These are phyloP conservation scores for Conopomorpha cramerella DNA, from an alignment of 1,140 invertebrate species.

Conservation along the genomic window DNA sequence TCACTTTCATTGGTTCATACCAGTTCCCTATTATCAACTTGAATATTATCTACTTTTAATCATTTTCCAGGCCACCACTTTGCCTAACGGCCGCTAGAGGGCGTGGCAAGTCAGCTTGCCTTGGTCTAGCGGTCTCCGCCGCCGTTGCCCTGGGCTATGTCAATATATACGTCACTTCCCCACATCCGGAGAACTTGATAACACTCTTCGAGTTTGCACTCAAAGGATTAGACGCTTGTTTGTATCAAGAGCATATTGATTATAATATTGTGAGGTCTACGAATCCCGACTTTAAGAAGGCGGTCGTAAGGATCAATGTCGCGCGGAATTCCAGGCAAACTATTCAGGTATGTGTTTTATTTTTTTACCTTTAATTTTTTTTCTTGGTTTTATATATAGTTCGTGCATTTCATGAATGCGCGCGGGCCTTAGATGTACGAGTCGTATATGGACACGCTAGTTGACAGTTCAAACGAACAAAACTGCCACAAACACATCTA, in stretches of 20 bases:
- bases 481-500: too few relatives aligned
- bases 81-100: constrained; percentile 96
- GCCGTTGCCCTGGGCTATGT: constrained; percentile 90
- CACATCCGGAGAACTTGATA: constrained; percentile 97
- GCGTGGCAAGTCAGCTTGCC: constrained; percentile 95
- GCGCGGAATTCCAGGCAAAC: constrained; percentile 93
- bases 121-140: constrained; percentile 91
- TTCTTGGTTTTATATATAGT: too few relatives aligned
- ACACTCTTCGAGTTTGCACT: constrained; percentile 98
- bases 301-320: constrained; percentile 91
- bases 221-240: constrained; percentile 88
- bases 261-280: constrained; percentile 96
- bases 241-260: constrained; percentile 96
- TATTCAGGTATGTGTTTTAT: constrained; percentile 73
- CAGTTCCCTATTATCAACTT: too few relatives aligned
- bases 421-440: too few relatives aligned
- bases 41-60: too few relatives aligned
- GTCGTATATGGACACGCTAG: too few relatives aligned
- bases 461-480: too few relatives aligned
- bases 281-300: constrained; percentile 96
- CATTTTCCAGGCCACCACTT: constrained; percentile 74
- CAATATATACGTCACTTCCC: constrained; percentile 98
- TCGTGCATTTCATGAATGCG: too few relatives aligned
- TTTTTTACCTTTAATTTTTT: too few relatives aligned
- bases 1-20: too few relatives aligned